A percentile compares a stretch with the other conserved stretches of the same genome.
Conservation (phyloP, 2,888 invertebrate genomes). For the Leptinotarsa haldemani region DNA sequence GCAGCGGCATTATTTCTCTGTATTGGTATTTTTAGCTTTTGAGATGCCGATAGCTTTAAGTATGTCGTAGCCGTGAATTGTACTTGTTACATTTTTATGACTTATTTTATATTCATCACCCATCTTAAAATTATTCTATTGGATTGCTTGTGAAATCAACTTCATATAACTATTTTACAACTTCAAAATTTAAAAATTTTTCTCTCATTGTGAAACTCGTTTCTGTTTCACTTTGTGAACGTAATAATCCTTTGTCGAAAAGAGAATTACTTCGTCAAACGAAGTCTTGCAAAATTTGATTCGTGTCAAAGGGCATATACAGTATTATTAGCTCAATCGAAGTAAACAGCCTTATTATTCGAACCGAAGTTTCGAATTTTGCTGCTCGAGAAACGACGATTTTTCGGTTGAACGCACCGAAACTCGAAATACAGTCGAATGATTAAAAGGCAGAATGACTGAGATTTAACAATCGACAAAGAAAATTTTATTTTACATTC, state of each 20-base stretch:
- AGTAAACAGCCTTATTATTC: slow-evolving; percentile 30
- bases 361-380: slow-evolving; percentile 31
- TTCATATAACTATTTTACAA: too few species aligned
- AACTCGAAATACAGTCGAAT: slow-evolving; percentile 33
- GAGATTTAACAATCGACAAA: slow-evolving; percentile 31
- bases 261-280: neutral
- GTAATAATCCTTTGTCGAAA: slow-evolving; percentile 1
- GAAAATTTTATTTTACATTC: slow-evolving; percentile 28
- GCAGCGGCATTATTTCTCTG: too few species aligned
- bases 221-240: too few species aligned
- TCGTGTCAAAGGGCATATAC: neutral
- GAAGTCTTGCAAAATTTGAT: slow-evolving; percentile 1
- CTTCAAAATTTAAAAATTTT: too few species aligned
- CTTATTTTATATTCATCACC: too few species aligned
- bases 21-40: too few species aligned
- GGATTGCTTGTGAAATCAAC: too few species aligned
- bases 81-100: too few species aligned
- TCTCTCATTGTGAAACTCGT: too few species aligned
- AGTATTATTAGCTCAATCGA: slow-evolving; percentile 1
- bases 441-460: slow-evolving; percentile 36
- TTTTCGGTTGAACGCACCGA: slow-evolving; percentile 32
- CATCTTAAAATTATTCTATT: too few species aligned
- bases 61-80: too few species aligned
- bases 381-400: slow-evolving; percentile 30
- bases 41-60: too few species aligned